phyloP scores from a whole-genome alignment of 2,888 invertebrate genomes.

The Busseola fusca region DNA sequence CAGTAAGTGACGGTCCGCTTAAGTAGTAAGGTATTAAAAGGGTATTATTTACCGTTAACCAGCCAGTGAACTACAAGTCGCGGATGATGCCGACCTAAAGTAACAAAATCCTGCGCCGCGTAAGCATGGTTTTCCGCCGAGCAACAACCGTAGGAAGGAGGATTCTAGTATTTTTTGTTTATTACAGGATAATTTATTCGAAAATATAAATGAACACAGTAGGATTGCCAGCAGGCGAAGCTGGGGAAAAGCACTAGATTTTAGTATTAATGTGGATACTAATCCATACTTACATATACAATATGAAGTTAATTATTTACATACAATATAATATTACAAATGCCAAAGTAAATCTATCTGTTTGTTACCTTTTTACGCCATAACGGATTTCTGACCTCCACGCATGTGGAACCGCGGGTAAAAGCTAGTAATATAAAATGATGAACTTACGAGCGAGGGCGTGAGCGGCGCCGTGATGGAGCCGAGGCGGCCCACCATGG shows the following conservation, averaged over 20 bases:
- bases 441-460: conserved; percentile 88
- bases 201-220: background rate
- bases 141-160: conserved; percentile 12
- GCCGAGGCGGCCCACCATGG: conserved; percentile 91
- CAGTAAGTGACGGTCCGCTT: background rate
- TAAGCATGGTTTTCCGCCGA: background rate
- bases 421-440: background rate
- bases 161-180: background rate
- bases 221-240: background rate
- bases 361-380: background rate
- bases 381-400: too few species aligned
- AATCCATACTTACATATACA: background rate
- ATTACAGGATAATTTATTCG: background rate
- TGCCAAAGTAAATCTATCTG: background rate
- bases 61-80: background rate
- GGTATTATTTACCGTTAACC: background rate
- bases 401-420: background rate
- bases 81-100: background rate
- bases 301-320: too few species aligned
- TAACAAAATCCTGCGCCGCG: too few species aligned
- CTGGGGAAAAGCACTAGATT: background rate
- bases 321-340: background rate
- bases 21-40: background rate
- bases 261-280: background rate
- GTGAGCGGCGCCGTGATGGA: conserved; percentile 91